These are phyloP conservation scores for Vannuccia rotundouncinata DNA, from an alignment of 2,888 invertebrate species.

Conservation along the genomic window DNA sequence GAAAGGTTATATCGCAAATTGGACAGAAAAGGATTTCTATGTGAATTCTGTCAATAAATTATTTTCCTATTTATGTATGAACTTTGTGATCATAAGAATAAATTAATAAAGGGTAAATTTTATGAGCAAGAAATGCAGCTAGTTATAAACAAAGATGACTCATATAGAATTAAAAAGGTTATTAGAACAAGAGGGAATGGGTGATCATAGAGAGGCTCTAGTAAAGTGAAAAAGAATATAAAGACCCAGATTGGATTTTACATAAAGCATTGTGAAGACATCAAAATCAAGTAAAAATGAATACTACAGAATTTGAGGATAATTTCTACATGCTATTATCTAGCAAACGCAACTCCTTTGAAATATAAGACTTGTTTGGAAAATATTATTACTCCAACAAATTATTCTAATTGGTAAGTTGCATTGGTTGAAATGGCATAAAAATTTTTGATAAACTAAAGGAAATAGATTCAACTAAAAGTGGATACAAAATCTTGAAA, in stretches of 20 bases:
- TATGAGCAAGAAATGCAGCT: background rate
- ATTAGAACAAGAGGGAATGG: background rate
- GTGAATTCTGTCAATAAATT: background rate
- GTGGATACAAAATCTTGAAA: no score
- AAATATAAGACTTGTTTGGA: background rate
- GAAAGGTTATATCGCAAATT: background rate
- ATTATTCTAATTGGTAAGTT: background rate
- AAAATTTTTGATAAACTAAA: no score
- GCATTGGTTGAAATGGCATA: background rate
- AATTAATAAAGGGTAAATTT: background rate
- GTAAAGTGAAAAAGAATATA: background rate
- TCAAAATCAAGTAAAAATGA: no score
- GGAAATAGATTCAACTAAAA: no score
- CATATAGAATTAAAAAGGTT: background rate
- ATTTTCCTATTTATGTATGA: background rate
- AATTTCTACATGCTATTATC: background rate
- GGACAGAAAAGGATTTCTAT: background rate
- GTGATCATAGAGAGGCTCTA: background rate
- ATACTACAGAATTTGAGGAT: no score
- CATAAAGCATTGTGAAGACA: background rate
- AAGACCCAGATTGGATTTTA: background rate
- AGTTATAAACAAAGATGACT: background rate
- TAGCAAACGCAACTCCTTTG: background rate
- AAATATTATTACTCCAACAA: background rate
- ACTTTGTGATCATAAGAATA: background rate